Conservation (phyloP, 1,140 invertebrate genomes). For the Rhyacophila brunnea region DNA sequence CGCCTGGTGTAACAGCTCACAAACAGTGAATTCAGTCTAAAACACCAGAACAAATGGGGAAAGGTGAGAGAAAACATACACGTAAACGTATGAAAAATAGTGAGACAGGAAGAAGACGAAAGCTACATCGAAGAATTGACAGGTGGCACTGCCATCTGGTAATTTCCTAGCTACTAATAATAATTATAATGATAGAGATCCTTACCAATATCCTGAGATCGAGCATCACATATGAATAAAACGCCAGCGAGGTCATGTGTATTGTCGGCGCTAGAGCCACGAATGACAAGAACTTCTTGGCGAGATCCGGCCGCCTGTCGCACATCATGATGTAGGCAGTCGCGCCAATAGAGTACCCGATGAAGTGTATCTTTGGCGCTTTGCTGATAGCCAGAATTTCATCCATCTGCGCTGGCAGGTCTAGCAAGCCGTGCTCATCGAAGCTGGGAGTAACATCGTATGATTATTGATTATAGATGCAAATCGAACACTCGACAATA, state of each 20-base stretch:
- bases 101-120: too few species aligned
- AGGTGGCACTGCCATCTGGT: too few species aligned
- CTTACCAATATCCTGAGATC: slow-evolving; percentile 16
- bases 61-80: too few species aligned
- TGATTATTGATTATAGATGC: too few species aligned
- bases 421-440: slow-evolving; percentile 66
- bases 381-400: slow-evolving; percentile 58
- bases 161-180: too few species aligned
- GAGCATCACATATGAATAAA: slow-evolving; percentile 28
- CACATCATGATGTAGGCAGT: slow-evolving; percentile 63
- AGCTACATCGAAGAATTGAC: too few species aligned
- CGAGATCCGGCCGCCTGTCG: slow-evolving; percentile 56
- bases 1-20: too few species aligned
- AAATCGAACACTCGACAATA: too few species aligned
- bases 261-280: slow-evolving; percentile 46
- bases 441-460: slow-evolving; percentile 43
- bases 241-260: slow-evolving; percentile 41
- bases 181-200: too few species aligned
- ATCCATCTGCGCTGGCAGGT: slow-evolving; percentile 69
- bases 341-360: slow-evolving; percentile 62
- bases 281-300: slow-evolving; percentile 53
- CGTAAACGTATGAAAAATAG: too few species aligned
- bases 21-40: too few species aligned
- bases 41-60: too few species aligned
- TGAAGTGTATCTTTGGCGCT: slow-evolving; percentile 55